These are phyloP conservation scores for Amyelois transitella DNA, from an alignment of 1,140 invertebrate genomes.

Conservation along the genomic window DNA sequence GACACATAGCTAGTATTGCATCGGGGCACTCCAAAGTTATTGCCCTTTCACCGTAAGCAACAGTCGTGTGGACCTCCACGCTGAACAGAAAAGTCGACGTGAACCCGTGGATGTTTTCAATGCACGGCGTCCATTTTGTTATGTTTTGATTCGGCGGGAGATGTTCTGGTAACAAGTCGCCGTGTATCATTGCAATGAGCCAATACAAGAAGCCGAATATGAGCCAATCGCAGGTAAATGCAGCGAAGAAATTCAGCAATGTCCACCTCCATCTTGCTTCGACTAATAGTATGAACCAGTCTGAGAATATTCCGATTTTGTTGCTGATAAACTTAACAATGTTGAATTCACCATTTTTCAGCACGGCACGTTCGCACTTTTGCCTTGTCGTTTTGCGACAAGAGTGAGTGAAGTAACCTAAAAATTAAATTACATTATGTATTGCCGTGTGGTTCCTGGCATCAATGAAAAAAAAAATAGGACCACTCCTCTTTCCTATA, in stretches of 20 bases:
- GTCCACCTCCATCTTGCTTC: constrained; percentile 97
- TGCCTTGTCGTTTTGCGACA: constrained; percentile 20
- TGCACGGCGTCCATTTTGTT: constrained; percentile 85
- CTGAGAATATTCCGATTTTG: constrained; percentile 83
- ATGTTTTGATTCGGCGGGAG: constrained; percentile 77
- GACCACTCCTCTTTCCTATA: too few species aligned
- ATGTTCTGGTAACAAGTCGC: constrained; percentile 85
- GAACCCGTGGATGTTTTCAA: constrained; percentile 86
- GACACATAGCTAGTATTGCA: constrained; percentile 95
- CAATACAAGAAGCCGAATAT: constrained; percentile 93
- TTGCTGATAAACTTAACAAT: constrained; percentile 86
- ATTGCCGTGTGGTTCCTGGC: too few species aligned
- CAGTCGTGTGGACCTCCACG: constrained; percentile 92
- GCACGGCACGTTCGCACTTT: constrained; percentile 79
- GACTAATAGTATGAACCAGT: constrained; percentile 86
- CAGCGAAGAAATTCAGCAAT: constrained; percentile 89
- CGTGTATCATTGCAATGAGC: constrained; percentile 90
- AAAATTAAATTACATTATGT: background rate
- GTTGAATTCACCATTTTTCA: constrained; percentile 96
- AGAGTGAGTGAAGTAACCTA: constrained; percentile 6
- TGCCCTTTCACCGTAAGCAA: constrained; percentile 83
- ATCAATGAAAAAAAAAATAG: too few species aligned
- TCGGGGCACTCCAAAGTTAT: constrained; percentile 94
- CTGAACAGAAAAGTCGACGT: constrained; percentile 91
- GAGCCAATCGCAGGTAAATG: constrained; percentile 91